Base-by-base conservation (phyloP, 2,797 vertebrate species). In the Hippoglossus hippoglossus region DNA sequence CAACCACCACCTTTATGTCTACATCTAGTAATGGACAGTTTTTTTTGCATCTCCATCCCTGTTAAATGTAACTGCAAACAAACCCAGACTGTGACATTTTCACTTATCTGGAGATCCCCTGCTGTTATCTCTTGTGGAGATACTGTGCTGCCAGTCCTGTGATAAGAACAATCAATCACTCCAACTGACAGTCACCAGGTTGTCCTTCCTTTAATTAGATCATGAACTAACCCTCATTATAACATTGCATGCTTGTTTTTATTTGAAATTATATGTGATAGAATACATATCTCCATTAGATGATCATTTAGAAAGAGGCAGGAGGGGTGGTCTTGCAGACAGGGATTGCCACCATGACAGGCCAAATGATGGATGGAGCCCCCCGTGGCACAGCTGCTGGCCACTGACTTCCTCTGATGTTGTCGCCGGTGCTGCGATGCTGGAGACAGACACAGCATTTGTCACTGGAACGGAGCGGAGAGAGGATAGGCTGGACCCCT, bases 371-470 rank as follows among this genome's bases (percentile, higher is more conserved):
- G 77, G 84, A 89, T 89, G 75, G 80, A 67, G 74, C 68, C 89
- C 36, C 89, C 79, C 3, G 39, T 83, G 82, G 90, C 79, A 51
- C 74, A 73, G 79, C 88, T 89, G 80, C 75, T 80, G 87, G 88
- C 90, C 71, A 71, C 82, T 66, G 78, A 77, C 85, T 86, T 88
- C 82, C 79, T 82, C 76, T 79, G 75, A 80, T 89, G 86, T 63
- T 72, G 68, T 59, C 56, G 65, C n/a, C 19, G 44, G 6, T 77
- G 77, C 77, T 89, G 88, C 81, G 88, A 88, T 85, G 82, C 74
- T 66, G 83, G 76, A 73, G 77, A 87, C 76, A 90, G 66, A 80
- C 80, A 56, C 79, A 83, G 87, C 78, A 90, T 89, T 83, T 91
- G 83, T 87, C 79, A 80, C 72, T 80, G 80, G 74, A 86, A 66